Evolutionary conservation across 53 echinoderm and acorn worm species (phyloP), one percentile per base, ranked within the genome.

Genomic region (Astropecten irregularis): DNA sequence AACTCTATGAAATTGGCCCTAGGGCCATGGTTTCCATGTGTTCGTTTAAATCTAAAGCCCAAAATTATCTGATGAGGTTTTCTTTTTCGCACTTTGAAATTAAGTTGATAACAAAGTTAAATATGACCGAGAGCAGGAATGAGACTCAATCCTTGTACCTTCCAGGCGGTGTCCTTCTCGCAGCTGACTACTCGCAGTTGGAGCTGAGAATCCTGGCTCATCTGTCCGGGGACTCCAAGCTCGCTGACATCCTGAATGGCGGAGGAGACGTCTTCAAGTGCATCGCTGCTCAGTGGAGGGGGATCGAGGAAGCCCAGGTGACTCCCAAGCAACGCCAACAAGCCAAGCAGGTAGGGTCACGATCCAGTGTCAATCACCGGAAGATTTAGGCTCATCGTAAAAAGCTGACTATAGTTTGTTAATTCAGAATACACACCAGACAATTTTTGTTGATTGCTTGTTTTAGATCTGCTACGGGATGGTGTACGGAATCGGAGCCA

Each of bases 401-500:
- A n/a, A n/a, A n/a, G n/a, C n/a, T n/a, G n/a, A n/a, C n/a, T n/a
- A n/a, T n/a, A n/a, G n/a, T n/a, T n/a, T n/a, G n/a, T n/a, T n/a
- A n/a, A n/a, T n/a, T n/a, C n/a, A n/a, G n/a, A n/a, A n/a, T n/a
- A n/a, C n/a, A n/a, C n/a, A n/a, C n/a, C n/a, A n/a, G n/a, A n/a
- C n/a, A n/a, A n/a, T n/a, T n/a, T n/a, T n/a, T n/a, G n/a, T n/a
- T n/a, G n/a, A n/a, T n/a, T n/a, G n/a, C 23, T 82, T 20, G 20
- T 15, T 58, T 1, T 33, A 99, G 99, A 90, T 99, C 8, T 99
- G 99, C 53, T 99, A 99, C 59, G 99, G 99, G 21, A 99, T 99
- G 92, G 83, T 99, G 26, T 99, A 99, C 32, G 99, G 99, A 21
- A 99, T 99, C 71, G 99, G 99, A 83, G 83, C 92, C 58, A 94